Base-by-base conservation (phyloP, 2,888 invertebrate species). In the Drosophila austrosaltans region DNA sequence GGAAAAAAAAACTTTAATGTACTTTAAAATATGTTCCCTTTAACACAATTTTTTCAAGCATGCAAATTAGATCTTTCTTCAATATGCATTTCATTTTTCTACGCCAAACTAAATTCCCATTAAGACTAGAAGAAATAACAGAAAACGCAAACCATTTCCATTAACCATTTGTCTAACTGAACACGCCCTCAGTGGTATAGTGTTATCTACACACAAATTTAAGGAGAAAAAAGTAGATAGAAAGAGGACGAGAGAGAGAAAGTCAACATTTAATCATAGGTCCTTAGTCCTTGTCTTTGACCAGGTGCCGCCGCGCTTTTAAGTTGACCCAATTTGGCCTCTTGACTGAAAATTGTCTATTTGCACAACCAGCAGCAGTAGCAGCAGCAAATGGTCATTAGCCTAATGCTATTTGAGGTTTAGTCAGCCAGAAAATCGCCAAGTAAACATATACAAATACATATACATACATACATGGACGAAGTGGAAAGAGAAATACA, bases 331-430 rank as follows among this genome's bases (percentile, higher is more conserved):
- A 82, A 79, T 85, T 84, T 65, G 53, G 48, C 57, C 30, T 36
- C 28, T 66, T 63, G 60, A 67, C 72, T 65, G 48, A 32, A 77
- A 72, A 68, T 65, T 59, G 78, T 66, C 67, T 82, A 74, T 85
- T 87, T 87, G 68, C 82, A 76, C 42, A 69, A 58, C 48, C 25
- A 48, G 48, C 25, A 48, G 22, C 48, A 44, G 44, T 22, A 48
- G 44, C 48, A 48, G 48, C 25, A 48, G 69, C 69, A 78, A 87
- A 87, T 74, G 69, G 78, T 71, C 72, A 76, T 80, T 85, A 82
- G 74, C 68, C 71, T 75, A 83, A 83, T 85, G 80, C 71, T 75
- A 76, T 84, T 87, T 84, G 80, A 64, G 70, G 76, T 75, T 79
- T 72, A 67, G 32, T 66, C 80, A 69, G 66, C 72, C 78, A 68